Base-by-base conservation (phyloP, 1,140 invertebrate species). In the Eurytemora carolleeae region DNA sequence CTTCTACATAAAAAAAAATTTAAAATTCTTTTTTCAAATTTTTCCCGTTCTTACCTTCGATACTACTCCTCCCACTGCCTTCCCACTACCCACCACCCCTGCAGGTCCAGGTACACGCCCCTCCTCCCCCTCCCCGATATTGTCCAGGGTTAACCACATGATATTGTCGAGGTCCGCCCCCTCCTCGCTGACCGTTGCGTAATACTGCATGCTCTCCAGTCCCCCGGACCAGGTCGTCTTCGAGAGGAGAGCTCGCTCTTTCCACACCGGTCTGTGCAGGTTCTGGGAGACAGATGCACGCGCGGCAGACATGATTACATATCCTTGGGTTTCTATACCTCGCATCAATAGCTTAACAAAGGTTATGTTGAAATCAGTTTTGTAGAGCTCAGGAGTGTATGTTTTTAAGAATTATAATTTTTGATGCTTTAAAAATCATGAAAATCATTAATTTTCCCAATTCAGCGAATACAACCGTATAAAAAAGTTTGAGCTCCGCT, bases 151-250 rank as follows among this genome's bases (percentile, higher is more conserved):
- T 58, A 98, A 75, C 93, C 94, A 98, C 24, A 56, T 16, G n/a
- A 57, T 54, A 3, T 52, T 54, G 2, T 53, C 60, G 1, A 71
- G 68, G 72, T 87, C 84, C 44, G 80, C 78, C 68, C 86, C 82
- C 16, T 84, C 85, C 31, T 84, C 83, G 70, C 84, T 87, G 23
- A 96, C 91, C 24, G 92, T 96, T 1, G 91, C 91, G 76, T 97
- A 98, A 74, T 97, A 98, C 79, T 96, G 92, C 91, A 98, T 96
- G 72, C 91, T 92, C 70, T 95, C 89, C 1, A 98, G 76, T 44
- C 31, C 31, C 7, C 31, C 91, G 56, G 87, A 82, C 91, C 93
- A 98, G 0, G 92, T 93, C 1, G 86, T 89, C 75, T 97, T 97
- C 12, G 87, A 84, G 17, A 91, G 84, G 0, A 94, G 75, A 18